Conservation (phyloP, 2,888 invertebrate genomes). For the Nemotelus nigrinus region DNA sequence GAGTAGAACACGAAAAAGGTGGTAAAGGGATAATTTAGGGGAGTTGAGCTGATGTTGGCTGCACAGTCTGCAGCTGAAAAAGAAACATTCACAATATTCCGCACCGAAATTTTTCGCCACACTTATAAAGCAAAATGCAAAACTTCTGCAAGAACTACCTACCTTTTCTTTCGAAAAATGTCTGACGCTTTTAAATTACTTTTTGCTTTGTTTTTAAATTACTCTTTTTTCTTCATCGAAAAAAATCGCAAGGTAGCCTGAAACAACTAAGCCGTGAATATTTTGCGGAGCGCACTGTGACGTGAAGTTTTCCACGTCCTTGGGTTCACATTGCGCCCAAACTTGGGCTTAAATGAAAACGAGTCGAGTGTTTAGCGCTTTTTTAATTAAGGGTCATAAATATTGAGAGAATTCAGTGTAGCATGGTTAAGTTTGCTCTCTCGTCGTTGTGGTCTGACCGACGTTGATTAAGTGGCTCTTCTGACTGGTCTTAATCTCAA, state of each 20-base stretch:
- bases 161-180: too few species aligned
- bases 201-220: too few species aligned
- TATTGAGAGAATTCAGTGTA: constrained; percentile 31
- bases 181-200: too few species aligned
- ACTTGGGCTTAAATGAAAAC: neutral
- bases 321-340: neutral
- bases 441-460: neutral
- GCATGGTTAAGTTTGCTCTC: constrained; percentile 27
- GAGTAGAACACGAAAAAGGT: constrained; percentile 24
- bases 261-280: neutral
- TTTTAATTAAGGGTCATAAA: constrained; percentile 42
- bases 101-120: too few species aligned
- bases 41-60: too few species aligned
- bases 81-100: too few species aligned
- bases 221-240: too few species aligned
- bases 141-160: too few species aligned
- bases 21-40: neutral
- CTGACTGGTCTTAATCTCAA: constrained; percentile 31
- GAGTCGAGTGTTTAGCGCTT: constrained; percentile 25
- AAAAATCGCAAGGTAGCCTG: too few species aligned
- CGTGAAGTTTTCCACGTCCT: neutral
- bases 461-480: constrained; percentile 33
- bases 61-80: neutral
- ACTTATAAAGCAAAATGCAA: too few species aligned
- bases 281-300: neutral